Evolutionary conservation across 2,888 invertebrate species (phyloP).

Genomic region (Lithosia quadra): DNA sequence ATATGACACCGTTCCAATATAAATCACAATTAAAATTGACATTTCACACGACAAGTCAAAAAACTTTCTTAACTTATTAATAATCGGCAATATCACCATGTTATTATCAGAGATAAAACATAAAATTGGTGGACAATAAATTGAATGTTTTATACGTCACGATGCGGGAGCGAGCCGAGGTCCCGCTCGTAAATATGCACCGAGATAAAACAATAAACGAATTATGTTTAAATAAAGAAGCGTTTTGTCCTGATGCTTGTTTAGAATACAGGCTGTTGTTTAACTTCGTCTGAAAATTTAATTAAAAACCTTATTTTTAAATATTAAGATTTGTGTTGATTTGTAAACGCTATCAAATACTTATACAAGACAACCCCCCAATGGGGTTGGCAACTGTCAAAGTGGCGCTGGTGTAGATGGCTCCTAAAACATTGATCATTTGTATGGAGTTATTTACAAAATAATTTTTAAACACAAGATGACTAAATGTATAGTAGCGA

Average conservation of each 20-base stretch:
- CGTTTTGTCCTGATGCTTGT: conserved; percentile 80
- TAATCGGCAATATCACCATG: conserved; percentile 77
- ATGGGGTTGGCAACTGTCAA: too few species aligned
- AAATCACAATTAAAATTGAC: conserved; percentile 82
- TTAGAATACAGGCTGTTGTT: conserved; percentile 72
- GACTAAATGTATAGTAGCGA: too few species aligned
- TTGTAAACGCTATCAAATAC: too few species aligned
- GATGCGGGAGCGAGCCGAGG: conserved; percentile 65
- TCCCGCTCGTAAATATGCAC: conserved; percentile 81
- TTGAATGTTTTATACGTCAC: conserved; percentile 77
- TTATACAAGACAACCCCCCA: too few species aligned
- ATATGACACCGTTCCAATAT: conserved; percentile 50
- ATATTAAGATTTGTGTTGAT: not conserved
- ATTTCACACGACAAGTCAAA: conserved; percentile 79
- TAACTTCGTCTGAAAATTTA: conserved; percentile 16
- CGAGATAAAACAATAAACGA: conserved; percentile 86
- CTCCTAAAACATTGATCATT: too few species aligned
- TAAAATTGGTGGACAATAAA: conserved; percentile 80
- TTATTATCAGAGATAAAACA: conserved; percentile 79
- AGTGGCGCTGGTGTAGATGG: too few species aligned
- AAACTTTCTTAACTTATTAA: conserved; percentile 68
- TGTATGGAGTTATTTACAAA: too few species aligned
- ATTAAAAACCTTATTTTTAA: not conserved
- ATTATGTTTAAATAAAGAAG: conserved; percentile 85
- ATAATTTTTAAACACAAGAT: too few species aligned